Evolutionary conservation across 2,797 vertebrate genomes (phyloP).

Genomic region (Gadopsis bispinosus): DNA sequence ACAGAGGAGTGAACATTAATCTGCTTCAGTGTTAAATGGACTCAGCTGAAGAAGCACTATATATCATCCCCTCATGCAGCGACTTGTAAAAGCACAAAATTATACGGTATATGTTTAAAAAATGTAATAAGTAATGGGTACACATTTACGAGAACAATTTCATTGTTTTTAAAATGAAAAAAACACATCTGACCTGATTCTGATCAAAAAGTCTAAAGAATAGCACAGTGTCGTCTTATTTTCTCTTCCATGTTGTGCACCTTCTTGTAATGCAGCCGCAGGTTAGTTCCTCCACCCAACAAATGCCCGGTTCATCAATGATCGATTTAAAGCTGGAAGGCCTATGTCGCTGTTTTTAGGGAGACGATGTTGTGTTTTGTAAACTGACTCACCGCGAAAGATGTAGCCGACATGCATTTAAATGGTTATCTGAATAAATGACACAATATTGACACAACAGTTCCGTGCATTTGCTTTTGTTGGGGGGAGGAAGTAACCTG

Average conservation of each 20-base stretch:
- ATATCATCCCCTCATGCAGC: neutral
- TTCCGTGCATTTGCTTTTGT: too few relatives aligned
- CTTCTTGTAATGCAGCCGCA: too few relatives aligned
- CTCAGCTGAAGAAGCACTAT: neutral
- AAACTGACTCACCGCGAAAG: too few relatives aligned
- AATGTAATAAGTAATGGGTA: neutral
- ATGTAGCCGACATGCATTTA: too few relatives aligned
- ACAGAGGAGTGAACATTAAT: neutral
- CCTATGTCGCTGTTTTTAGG: too few relatives aligned
- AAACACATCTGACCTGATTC: neutral
- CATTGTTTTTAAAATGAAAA: neutral
- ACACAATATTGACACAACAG: too few relatives aligned
- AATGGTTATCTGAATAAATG: too few relatives aligned
- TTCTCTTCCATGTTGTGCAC: neutral
- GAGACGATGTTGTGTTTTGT: too few relatives aligned
- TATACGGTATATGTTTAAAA: neutral
- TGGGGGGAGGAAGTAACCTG: too few relatives aligned
- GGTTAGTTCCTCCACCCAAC: too few relatives aligned
- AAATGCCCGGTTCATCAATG: too few relatives aligned
- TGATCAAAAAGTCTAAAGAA: neutral
- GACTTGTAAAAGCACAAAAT: neutral
- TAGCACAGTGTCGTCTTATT: neutral
- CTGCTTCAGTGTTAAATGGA: neutral
- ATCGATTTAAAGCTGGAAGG: too few relatives aligned
- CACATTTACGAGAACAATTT: neutral